Base-by-base conservation (phyloP, 2,113 vertebrate species). In the Cercocebus atys region DNA sequence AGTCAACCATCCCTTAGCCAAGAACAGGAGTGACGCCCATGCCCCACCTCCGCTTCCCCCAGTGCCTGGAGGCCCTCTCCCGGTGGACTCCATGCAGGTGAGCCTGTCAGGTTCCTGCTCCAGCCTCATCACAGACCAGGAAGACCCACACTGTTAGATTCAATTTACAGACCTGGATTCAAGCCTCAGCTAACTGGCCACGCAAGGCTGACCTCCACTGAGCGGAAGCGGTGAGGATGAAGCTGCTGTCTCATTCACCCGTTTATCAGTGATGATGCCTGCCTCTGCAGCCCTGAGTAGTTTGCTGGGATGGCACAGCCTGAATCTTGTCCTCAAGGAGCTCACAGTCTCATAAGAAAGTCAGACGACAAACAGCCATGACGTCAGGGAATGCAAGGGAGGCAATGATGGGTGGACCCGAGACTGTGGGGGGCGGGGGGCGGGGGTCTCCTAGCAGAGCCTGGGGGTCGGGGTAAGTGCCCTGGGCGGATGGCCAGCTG, bases 11-110 rank as follows among this genome's bases (percentile, higher is more conserved):
- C 23, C 5, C 23, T 14, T 8, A 0, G 16, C 6, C 2, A 17
- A 22, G 38, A 18, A 23, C 38, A 17, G 18, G 16, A 20, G 73
- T 1, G 3, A n/a, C 2, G 1, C 14, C 16, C 16, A 7, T 3
- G 7, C 66, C 32, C 32, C 30, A 32, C 32, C 1, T 35, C 7
- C 14, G 3, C 27, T 47, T 38, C 11, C 66, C 38, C 23, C 12
- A 3, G 4, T 22, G 4, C 1, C 22, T 0, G 1, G 23, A 6
- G 27, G 32, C 61, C 7, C 0, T 50, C 45, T 32, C 17, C 43
- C 43, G 1, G 43, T 7, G 14, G 0, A 0, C 6, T 23, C n/a
- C 5, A 6, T 0, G 18, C 43, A 8, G 8, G 25, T 0, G n/a
- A 5, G 0, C 8, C 1, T 12, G 45, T 40, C 43, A 3, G 43